These are phyloP conservation scores for Acleris cristana DNA, from an alignment of 2,888 invertebrate genomes.

Conservation along the genomic window DNA sequence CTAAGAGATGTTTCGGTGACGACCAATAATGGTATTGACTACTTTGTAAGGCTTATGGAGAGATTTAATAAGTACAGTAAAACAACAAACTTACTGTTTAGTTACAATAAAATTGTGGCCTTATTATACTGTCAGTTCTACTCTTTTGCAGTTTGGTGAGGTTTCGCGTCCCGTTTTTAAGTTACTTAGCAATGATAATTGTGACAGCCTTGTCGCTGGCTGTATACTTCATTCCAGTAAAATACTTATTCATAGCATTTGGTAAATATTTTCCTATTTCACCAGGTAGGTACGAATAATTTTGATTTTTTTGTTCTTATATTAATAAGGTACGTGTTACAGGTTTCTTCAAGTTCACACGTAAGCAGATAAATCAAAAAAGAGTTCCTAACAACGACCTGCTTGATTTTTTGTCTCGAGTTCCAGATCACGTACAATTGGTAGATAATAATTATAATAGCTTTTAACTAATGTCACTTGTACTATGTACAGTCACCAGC, in stretches of 20 bases:
- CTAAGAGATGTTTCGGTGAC: conserved; percentile 78
- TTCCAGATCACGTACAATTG: conserved; percentile 73
- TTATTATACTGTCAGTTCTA: neutral
- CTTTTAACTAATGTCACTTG: no score
- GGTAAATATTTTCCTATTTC: conserved; percentile 54
- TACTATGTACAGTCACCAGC: no score
- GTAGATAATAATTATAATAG: conserved; percentile 46
- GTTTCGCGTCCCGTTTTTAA: conserved; percentile 75
- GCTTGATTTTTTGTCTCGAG: conserved; percentile 72
- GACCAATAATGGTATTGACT: conserved; percentile 76
- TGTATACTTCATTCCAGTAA: conserved; percentile 67
- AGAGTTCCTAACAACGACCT: conserved; percentile 76
- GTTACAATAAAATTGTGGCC: no score
- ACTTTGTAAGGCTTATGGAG: conserved; percentile 72
- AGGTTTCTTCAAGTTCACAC: conserved; percentile 75
- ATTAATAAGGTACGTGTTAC: conserved; percentile 42
- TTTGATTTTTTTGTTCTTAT: neutral
- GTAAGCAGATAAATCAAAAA: conserved; percentile 68
- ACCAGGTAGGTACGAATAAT: neutral
- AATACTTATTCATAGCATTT: conserved; percentile 74
- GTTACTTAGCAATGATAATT: conserved; percentile 65
- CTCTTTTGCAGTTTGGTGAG: conserved; percentile 66
- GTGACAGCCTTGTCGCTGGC: conserved; percentile 58
- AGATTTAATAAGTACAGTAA: conserved; percentile 66
- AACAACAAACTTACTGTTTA: no score